Conservation (phyloP, 2,888 invertebrate species). For the Trichogramma dendrolimi region DNA sequence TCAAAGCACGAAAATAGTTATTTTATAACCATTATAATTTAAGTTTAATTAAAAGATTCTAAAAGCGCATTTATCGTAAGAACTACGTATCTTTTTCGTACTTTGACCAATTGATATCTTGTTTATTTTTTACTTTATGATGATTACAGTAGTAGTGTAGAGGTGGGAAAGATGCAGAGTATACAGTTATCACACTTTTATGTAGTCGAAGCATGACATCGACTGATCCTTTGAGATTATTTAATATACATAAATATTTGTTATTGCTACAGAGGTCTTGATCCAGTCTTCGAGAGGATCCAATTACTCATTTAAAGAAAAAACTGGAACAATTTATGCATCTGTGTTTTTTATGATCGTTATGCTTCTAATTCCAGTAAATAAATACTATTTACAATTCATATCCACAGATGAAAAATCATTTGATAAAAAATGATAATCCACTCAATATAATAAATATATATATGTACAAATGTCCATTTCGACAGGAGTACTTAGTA, state of each 20-base stretch:
- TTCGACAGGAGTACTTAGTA: not conserved
- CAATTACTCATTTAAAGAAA: constrained; percentile 5
- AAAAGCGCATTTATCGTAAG: constrained; percentile 24
- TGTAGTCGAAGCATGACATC: constrained; percentile 24
- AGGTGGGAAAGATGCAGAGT: constrained; percentile 17
- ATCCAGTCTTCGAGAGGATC: constrained; percentile 13
- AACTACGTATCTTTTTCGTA: constrained; percentile 27
- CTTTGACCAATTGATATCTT: constrained; percentile 24
- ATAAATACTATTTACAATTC: constrained; percentile 18
- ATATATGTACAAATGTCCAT: constrained; percentile 15
- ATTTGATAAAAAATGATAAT: too few species aligned
- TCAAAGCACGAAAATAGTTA: constrained; percentile 28
- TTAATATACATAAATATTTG: not conserved
- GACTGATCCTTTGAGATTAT: constrained; percentile 21
- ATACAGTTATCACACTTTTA: constrained; percentile 28
- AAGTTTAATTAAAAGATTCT: constrained; percentile 12
- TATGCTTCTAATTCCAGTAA: not conserved
- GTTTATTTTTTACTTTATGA: too few species aligned
- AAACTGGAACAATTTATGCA: not conserved
- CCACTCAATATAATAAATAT: not conserved
- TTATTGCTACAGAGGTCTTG: constrained; percentile 11
- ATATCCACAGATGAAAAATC: not conserved
- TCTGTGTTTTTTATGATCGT: constrained; percentile 4
- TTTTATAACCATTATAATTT: constrained; percentile 12
- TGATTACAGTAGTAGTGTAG: constrained; percentile 19